phyloP scores from a whole-genome alignment of 2,888 invertebrate genomes.

The Cremastinae sp. region DNA sequence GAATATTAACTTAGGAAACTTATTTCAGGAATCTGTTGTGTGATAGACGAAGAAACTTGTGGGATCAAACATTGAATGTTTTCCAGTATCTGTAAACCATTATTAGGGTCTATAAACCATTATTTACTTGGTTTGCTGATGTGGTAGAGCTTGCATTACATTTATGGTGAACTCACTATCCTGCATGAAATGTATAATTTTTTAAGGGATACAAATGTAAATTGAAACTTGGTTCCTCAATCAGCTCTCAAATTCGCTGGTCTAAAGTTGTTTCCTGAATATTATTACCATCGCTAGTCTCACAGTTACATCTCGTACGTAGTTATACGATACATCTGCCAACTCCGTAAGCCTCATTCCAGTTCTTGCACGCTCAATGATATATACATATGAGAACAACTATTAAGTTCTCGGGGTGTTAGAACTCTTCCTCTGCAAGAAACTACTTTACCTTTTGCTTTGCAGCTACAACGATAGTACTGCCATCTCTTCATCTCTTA shows the following conservation, averaged over 20 bases:
- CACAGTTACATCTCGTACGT: constrained; percentile 23
- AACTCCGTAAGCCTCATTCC: constrained; percentile 8
- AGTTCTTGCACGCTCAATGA: constrained; percentile 37
- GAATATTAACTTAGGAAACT: constrained; percentile 26
- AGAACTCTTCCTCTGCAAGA: constrained; percentile 43
- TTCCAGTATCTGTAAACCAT: too few species aligned
- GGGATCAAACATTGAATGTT: too few species aligned
- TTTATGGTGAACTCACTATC: too few species aligned
- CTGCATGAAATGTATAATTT: too few species aligned
- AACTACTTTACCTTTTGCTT: constrained; percentile 31
- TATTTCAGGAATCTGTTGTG: too few species aligned
- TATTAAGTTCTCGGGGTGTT: constrained; percentile 40
- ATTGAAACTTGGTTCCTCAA: background rate
- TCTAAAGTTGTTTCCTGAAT: constrained; percentile 7
- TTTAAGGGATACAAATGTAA: background rate
- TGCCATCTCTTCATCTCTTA: constrained; percentile 53
- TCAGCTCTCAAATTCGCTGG: constrained; percentile 4
- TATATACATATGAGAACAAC: constrained; percentile 46
- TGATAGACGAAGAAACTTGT: too few species aligned
- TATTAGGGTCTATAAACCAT: too few species aligned
- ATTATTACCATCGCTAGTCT: constrained; percentile 45
- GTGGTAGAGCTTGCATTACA: too few species aligned
- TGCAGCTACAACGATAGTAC: constrained; percentile 37
- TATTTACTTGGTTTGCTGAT: too few species aligned
- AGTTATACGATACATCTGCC: constrained; percentile 23